Evolutionary conservation across 2,113 vertebrate genomes (phyloP), one percentile per base, ranked within the genome.

Genomic region (Podocnemis expansa): DNA sequence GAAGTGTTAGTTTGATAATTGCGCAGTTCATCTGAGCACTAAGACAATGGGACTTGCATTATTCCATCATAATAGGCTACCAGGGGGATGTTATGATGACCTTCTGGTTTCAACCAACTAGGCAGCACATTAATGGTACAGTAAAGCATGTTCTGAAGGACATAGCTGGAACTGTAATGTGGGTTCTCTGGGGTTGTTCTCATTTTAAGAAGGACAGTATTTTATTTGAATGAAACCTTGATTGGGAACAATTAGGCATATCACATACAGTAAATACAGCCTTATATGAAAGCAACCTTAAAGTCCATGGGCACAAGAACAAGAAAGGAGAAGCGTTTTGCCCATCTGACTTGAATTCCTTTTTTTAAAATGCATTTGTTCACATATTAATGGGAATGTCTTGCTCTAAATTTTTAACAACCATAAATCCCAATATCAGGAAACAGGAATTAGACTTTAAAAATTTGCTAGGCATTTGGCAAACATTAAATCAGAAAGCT

Each of bases 1-100:
- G 55, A 78, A 94, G 91, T 93, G 93, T 85, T 96, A 89, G 93
- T 96, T 93, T 90, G 94, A 87, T 93, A 94, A 95, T 85, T 92
- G 45, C 47, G 84, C 87, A 60, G 84, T 89, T 88, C 82, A 78
- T 90, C 89, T 82, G 67, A 78, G 56, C 25, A 29, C 78, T 43
- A 21, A 78, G 89, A 34, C 56, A 83, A 58, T 16, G 47, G 45
- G 56, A 2, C 52, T 55, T 29, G 38, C 6, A 54, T 96, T 85
- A 80, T 58, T 94, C 80, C 38, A 45, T 73, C 76, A 7, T 8
- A 60, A 51, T 41, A 63, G 58, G 47, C 43, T 43, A 8, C 88
- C 85, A 91, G 45, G 7, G 67, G 73, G 21, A 38, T 41, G 6
- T 86, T 89, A 51, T 13, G 38, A 73, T 90, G 73, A 16, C 52